Evolutionary conservation across 2,888 invertebrate species (phyloP).

Genomic region (Sphaerophoria rueppellii): DNA sequence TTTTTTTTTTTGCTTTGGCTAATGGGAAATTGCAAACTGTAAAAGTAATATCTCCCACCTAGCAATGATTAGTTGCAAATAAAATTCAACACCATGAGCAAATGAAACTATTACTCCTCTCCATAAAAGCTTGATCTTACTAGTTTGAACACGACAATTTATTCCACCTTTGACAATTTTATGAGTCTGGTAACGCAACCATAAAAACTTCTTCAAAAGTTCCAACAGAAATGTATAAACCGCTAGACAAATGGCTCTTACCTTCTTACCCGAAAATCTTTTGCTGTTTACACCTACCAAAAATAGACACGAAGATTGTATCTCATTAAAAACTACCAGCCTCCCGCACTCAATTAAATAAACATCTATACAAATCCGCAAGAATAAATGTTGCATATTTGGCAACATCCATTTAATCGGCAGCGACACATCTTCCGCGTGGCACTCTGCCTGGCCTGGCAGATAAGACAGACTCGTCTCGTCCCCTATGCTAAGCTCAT

Average conservation of each 20-base stretch:
- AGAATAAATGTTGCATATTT: slow-evolving; percentile 61
- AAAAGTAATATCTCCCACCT: no score
- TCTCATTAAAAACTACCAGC: slow-evolving; percentile 50
- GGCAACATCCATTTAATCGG: slow-evolving; percentile 32
- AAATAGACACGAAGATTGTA: slow-evolving; percentile 32
- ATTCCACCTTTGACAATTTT: no score
- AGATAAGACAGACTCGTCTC: slow-evolving; percentile 30
- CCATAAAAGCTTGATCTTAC: no score
- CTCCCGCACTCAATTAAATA: slow-evolving; percentile 69
- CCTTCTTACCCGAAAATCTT: slow-evolving; percentile 3
- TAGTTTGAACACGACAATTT: no score
- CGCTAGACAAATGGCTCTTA: slow-evolving; percentile 30
- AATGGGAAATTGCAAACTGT: no score
- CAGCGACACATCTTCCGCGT: neutral
- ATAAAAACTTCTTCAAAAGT: no score
- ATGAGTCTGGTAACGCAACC: no score
- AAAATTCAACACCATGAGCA: no score
- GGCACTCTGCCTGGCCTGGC: slow-evolving; percentile 57
- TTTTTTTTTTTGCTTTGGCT: no score
- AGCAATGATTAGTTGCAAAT: no score
- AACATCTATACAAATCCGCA: neutral
- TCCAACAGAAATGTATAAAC: slow-evolving; percentile 17
- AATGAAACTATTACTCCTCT: no score
- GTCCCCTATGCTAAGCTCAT: slow-evolving; percentile 40
- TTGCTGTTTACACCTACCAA: neutral